phyloP scores from a whole-genome alignment of 2,113 vertebrate species.

The Brevimyrus niger region DNA sequence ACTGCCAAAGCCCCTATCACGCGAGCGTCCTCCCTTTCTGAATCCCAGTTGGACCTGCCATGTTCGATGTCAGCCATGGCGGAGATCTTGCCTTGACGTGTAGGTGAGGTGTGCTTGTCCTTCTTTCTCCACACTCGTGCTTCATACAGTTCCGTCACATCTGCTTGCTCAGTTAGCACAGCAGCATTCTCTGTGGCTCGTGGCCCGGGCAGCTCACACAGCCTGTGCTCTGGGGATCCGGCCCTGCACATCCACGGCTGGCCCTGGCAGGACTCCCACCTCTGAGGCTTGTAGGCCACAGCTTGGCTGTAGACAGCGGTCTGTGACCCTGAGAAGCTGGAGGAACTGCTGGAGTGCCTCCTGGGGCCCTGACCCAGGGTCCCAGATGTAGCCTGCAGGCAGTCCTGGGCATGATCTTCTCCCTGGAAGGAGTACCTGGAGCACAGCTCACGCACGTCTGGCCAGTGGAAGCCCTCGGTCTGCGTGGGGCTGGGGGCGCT shows the following conservation, averaged over 20 bases:
- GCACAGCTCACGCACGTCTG: slow-evolving; percentile 72
- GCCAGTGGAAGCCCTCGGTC: slow-evolving; percentile 71
- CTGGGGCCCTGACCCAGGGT: slow-evolving; percentile 45
- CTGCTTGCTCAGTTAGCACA: slow-evolving; percentile 34
- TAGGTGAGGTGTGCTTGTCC: slow-evolving; percentile 52
- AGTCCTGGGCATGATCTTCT: not conserved
- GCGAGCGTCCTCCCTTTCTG: slow-evolving; percentile 52
- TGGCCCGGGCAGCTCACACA: slow-evolving; percentile 52
- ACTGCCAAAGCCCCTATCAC: not conserved
- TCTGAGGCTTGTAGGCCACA: not conserved
- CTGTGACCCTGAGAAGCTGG: slow-evolving; percentile 11
- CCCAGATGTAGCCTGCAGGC: slow-evolving; percentile 38
- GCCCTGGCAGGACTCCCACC: not conserved
- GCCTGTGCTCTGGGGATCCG: slow-evolving; percentile 46
- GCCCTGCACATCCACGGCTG: slow-evolving; percentile 34
- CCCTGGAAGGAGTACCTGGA: slow-evolving; percentile 56
- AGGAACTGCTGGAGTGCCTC: slow-evolving; percentile 46
- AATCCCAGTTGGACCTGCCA: slow-evolving; percentile 68
- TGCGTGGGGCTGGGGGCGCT: slow-evolving; percentile 55
- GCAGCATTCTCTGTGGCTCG: slow-evolving; percentile 62
- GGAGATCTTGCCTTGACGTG: slow-evolving; percentile 70
- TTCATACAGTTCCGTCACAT: slow-evolving; percentile 42
- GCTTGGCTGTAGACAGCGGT: not conserved
- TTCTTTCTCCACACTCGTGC: not conserved
- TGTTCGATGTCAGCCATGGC: slow-evolving; percentile 64